Conservation (phyloP, 1,140 invertebrate species). For the Galleria mellonella region DNA sequence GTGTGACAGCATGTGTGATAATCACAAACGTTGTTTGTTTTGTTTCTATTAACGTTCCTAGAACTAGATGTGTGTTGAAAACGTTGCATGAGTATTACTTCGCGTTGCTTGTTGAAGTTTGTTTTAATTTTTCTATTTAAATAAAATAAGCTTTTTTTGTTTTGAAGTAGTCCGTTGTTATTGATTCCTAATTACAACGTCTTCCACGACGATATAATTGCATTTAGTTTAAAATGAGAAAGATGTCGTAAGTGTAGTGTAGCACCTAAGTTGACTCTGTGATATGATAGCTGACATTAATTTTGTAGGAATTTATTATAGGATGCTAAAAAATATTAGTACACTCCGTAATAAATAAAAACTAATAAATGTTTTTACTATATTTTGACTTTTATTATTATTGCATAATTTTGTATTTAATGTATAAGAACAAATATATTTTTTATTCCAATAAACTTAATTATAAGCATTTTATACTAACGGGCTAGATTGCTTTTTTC, state of each 20-base stretch:
- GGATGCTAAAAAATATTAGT: conserved; percentile 11
- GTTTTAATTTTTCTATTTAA: conserved; percentile 46
- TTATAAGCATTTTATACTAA: too few species aligned
- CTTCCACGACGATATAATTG: conserved; percentile 51
- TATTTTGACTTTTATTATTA: conserved; percentile 2
- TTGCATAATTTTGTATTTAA: neutral
- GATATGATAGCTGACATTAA: conserved; percentile 45
- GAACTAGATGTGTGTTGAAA: conserved; percentile 18
- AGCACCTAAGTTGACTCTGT: conserved; percentile 62
- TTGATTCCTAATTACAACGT: conserved; percentile 55
- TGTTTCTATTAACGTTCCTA: conserved; percentile 20
- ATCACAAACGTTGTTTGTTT: conserved; percentile 19
- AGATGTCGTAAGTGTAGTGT: conserved; percentile 38
- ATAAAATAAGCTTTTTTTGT: conserved; percentile 61
- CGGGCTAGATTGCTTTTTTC: too few species aligned
- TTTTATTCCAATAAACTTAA: too few species aligned
- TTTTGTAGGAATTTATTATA: conserved; percentile 21
- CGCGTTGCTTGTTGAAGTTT: conserved; percentile 66
- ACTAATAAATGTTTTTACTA: conserved; percentile 5
- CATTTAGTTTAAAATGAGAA: conserved; percentile 43
- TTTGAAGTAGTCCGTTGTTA: conserved; percentile 51
- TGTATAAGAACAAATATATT: too few species aligned
- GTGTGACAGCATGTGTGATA: conserved; percentile 50
- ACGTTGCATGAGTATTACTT: conserved; percentile 36
- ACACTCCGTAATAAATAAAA: conserved; percentile 2